Evolutionary conservation across 2,113 vertebrate genomes (phyloP).

Genomic region (Paraplagusia blochii): DNA sequence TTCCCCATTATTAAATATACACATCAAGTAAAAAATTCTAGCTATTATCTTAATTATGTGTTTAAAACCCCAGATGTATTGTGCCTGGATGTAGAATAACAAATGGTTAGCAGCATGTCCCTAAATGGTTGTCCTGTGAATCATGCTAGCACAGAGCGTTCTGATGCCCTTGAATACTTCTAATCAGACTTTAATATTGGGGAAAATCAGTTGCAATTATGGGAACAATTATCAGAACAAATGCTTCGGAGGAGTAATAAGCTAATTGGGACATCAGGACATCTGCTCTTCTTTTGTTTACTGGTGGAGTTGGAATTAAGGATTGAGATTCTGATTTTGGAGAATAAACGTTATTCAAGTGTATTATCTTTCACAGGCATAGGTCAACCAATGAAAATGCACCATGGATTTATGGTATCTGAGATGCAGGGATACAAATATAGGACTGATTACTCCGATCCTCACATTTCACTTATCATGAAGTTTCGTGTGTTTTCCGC

Average conservation of each 20-base stretch:
- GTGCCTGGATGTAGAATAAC: constrained; percentile 5
- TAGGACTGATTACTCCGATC: no score
- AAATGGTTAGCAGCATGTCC: constrained; percentile 1
- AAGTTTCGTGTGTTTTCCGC: no score
- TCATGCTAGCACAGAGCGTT: constrained; percentile 10
- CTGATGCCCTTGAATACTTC: constrained; percentile 8
- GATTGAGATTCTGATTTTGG: background rate
- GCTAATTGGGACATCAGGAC: constrained; percentile 2
- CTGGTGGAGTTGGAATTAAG: constrained; percentile 5
- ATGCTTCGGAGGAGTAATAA: constrained; percentile 2
- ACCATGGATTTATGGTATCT: no score
- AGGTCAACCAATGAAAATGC: no score
- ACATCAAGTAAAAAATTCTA: background rate
- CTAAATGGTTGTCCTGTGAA: background rate
- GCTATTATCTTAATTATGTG: no score
- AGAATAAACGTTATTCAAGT: background rate
- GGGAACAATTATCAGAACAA: constrained; percentile 14
- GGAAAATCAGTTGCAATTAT: constrained; percentile 21
- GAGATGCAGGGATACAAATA: no score
- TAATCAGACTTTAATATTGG: constrained; percentile 22
- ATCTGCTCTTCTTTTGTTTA: constrained; percentile 2
- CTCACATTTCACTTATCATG: no score
- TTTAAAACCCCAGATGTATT: no score
- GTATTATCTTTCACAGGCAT: no score
- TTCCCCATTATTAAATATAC: no score